phyloP scores from a whole-genome alignment of 2,797 vertebrate genomes.

The Chloroceryle inda region DNA sequence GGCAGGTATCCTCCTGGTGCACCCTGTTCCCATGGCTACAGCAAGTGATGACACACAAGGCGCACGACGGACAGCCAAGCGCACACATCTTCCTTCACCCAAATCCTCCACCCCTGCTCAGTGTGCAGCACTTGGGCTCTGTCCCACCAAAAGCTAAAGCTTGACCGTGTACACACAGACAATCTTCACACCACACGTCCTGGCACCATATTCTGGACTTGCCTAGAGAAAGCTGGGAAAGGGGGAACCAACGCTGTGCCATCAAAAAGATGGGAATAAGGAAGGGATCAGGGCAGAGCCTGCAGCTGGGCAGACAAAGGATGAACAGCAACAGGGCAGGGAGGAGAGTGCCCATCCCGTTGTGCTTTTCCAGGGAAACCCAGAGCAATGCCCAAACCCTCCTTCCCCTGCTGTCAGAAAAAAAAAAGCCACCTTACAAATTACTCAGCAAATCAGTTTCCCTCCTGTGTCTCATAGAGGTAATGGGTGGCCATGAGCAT shows the following conservation, averaged over 20 bases:
- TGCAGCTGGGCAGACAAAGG: background rate
- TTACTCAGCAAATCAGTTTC: background rate
- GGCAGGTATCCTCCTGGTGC: background rate
- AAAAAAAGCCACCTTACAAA: background rate
- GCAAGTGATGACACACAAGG: rapidly evolving
- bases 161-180: rapidly evolving
- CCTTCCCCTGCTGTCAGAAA: no score
- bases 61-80: rapidly evolving
- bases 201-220: background rate
- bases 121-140: rapidly evolving
- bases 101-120: background rate
- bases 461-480: rapidly evolving
- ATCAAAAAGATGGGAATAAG: background rate
- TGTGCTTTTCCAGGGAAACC: background rate
- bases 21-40: background rate
- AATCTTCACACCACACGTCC: rapidly evolving
- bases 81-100: background rate
- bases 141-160: background rate
- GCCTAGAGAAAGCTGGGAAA: background rate
- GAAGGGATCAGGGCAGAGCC: background rate
- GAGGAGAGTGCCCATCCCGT: background rate
- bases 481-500: rapidly evolving
- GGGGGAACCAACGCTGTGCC: background rate
- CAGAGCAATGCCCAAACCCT: rapidly evolving
- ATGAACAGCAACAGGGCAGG: rapidly evolving